Evolutionary conservation across 2,113 vertebrate species (phyloP), one percentile per base, ranked within the genome.

Genomic region (Malurus alboscapulatus): DNA sequence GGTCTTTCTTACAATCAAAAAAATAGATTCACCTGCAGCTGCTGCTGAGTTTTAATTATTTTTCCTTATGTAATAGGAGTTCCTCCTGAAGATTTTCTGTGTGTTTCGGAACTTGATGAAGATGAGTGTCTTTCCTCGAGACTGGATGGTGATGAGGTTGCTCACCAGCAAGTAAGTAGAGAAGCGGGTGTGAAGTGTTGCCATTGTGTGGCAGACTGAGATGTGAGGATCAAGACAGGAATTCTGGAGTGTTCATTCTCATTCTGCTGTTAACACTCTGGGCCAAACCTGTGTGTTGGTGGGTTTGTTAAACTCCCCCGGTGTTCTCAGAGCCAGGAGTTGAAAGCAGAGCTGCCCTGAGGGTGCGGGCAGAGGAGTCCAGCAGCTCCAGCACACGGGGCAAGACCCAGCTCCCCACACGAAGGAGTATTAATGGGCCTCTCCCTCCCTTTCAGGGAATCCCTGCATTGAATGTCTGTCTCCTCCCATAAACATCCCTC

Each of bases 71-170:
- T 69, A 17, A 42, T 91, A 99, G 99, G 99, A 99, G 96, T 99
- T 99, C 94, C 93, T 99, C 68, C 93, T 99, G 95, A 99, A 99
- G 97, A 99, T 99, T 88, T 98, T 99, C 96, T 99, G 99, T 86
- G 99, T 99, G 26, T 99, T 99, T 96, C 98, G 99, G 71, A 99
- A 99, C 91, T 97, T 99, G 93, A 99, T 99, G 99, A 99, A 99
- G 95, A 98, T 99, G 97, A 99, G 98, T 42, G 99, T 99, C 91
- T 99, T 99, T 94, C 99, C 99, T 57, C 98, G 98, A 18, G 99
- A 99, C 97, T 99, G 99, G 99, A 99, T 99, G 95, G 97, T 99
- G 91, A 99, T 99, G 99, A 98, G 99, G 83, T 97, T 99, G 67
- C 98, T 99, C 58, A 99, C 99, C 94, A 99, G 99, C 99, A 99